These are phyloP conservation scores for Napeogenes sylphis DNA, from an alignment of 2,888 invertebrate species.

Conservation along the genomic window DNA sequence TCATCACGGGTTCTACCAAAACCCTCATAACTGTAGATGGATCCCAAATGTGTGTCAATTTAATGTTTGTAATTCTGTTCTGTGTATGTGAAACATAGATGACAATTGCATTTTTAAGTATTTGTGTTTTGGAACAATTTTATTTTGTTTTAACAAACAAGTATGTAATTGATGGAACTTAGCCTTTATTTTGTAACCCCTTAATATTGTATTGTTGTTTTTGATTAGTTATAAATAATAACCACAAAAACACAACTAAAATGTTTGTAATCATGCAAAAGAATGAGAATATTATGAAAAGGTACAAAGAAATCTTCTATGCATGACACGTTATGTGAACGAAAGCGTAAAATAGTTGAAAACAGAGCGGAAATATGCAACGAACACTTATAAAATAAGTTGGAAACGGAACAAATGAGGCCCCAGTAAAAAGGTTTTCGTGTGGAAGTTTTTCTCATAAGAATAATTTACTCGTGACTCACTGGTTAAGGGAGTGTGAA, in stretches of 20 bases:
- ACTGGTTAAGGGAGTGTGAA: conserved; percentile 5
- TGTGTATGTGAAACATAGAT: not conserved
- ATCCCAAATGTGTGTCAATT: conserved; percentile 1
- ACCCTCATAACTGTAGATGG: conserved; percentile 1
- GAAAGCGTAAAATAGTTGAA: conserved; percentile 31
- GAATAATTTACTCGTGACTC: conserved; percentile 31
- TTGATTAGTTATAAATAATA: too few relatives aligned
- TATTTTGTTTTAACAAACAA: too few relatives aligned
- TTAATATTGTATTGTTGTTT: too few relatives aligned
- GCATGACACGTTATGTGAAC: conserved; percentile 25
- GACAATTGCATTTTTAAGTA: not conserved
- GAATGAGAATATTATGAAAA: conserved; percentile 3
- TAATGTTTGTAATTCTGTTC: not conserved
- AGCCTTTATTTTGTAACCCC: too few relatives aligned
- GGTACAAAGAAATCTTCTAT: conserved; percentile 15
- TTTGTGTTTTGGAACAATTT: not conserved
- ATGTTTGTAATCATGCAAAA: not conserved
- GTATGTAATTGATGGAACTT: too few relatives aligned
- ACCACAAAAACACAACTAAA: not conserved
- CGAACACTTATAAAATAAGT: conserved; percentile 33
- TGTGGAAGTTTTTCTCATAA: conserved; percentile 34
- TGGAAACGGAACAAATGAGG: conserved; percentile 38
- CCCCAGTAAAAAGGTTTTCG: conserved; percentile 34
- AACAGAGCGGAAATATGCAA: conserved; percentile 32
- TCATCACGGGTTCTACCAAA: not conserved